Base-by-base conservation (phyloP, 2,888 invertebrate genomes). In the Masnerella sp. region DNA sequence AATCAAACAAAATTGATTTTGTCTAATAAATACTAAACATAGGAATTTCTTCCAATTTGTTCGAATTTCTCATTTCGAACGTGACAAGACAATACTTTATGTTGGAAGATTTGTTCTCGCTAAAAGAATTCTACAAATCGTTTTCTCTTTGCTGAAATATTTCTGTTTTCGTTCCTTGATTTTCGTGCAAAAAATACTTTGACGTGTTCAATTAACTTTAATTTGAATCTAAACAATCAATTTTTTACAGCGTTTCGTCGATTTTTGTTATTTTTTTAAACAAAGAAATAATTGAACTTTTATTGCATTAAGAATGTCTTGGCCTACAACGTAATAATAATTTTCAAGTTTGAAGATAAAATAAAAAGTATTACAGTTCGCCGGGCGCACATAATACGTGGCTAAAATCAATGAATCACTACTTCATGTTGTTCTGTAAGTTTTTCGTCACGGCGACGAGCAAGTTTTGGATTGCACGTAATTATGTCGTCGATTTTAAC, bases 91-190 rank as follows among this genome's bases (percentile, higher is more conserved):
- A 56, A 65, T 65, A 47, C 56, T 18, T 65, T 65, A 65, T 47
- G 47, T 28, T 28, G 56, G 38, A 38, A 47, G 54, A 65, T 65
- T 65, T 56, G 54, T 65, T 38, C 65, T 54, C 65, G 12, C 52
- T 54, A 54, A 65, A 56, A 65, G 65, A 54, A 65, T 65, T 65
- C 47, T 45, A 40, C 28, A 65, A 56, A 65, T 65, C 65, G 54
- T 56, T 65, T 65, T 47, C 54, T 38, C 65, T 54, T 65, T 40
- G 54, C 47, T 7, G 25, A 30, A 47, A 45, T 11, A 38, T 65
- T 65, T 54, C 36, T 47, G 20, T 15, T 28, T 14, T 54, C 20
- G 14, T 18, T 11, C 14, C n/a, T 49, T 5, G 2, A 11, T 12
- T 20, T 17, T 36, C 11, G 5, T 8, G 14, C 1, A 28, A 40